These are phyloP conservation scores for Andrena camellia DNA, from an alignment of 2,888 invertebrate species.

Conservation along the genomic window DNA sequence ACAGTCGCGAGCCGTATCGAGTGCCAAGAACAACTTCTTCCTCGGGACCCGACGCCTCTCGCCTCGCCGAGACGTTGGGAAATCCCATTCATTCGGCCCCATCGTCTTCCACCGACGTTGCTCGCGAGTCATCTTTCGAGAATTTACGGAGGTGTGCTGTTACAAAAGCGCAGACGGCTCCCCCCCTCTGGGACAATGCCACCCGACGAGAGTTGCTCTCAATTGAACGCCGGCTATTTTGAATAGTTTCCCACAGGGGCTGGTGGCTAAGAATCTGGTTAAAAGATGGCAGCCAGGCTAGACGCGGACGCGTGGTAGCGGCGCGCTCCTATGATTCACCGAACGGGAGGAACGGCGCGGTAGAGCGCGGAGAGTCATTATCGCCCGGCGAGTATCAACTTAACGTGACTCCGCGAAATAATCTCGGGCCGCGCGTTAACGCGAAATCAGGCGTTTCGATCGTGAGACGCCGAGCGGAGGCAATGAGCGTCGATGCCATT, in stretches of 20 bases:
- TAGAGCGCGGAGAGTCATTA: constrained; percentile 24
- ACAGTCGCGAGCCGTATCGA: constrained; percentile 54
- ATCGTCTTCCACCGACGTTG: constrained; percentile 21
- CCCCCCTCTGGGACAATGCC: constrained; percentile 28
- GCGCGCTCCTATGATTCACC: constrained; percentile 32
- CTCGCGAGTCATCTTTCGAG: constrained; percentile 64
- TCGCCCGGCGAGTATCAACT: constrained; percentile 37
- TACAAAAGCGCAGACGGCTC: constrained; percentile 32
- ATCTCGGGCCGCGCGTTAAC: constrained; percentile 46
- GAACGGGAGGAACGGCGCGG: not conserved
- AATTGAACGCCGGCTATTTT: constrained; percentile 54
- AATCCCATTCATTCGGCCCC: constrained; percentile 57
- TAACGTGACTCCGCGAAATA: constrained; percentile 53
- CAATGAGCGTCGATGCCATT: constrained; percentile 51
- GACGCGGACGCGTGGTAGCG: constrained; percentile 27
- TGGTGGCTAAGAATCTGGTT: constrained; percentile 25
- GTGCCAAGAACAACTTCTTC: constrained; percentile 52
- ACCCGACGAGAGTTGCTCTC: constrained; percentile 34
- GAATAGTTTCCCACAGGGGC: constrained; percentile 60
- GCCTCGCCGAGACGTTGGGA: constrained; percentile 40
- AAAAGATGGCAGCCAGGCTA: constrained; percentile 6
- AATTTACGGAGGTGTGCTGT: constrained; percentile 63
- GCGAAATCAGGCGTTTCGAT: constrained; percentile 58
- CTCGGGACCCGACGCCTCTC: constrained; percentile 39
- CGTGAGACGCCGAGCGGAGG: constrained; percentile 58